Base-by-base conservation (phyloP, 2,797 vertebrate species). In the Alectoris magna region DNA sequence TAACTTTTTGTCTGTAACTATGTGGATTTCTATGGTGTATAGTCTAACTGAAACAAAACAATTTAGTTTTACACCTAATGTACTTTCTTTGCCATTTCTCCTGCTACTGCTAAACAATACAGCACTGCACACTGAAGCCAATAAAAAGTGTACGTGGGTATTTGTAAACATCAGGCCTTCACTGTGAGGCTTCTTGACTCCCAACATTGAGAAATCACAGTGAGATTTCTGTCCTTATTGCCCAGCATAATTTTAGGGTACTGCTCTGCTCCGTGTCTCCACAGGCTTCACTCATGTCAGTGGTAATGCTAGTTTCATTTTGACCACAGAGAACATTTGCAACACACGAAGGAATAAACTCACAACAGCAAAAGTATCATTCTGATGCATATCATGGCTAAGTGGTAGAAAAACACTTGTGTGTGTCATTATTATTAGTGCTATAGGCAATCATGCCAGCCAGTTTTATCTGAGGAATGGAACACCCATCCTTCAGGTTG, bases 231-330 rank as follows among this genome's bases (percentile, higher is more conserved):
- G 2, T 51, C 56, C n/a, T 19, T 74, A 51, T 16, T 51, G 49
- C 49, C 49, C 49, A 51, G 49, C 49, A 27, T 51, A 16, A 51
- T 27, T 27, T 51, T 51, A 51, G 49, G 14, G 14, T 9, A 0
- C 27, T 39, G 14, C 11, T 49, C 6, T 3, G 18, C 24, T 1
- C 18, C 11, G 0, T 8, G 14, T 55, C 70, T 89, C 22, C 39
- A 12, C 27, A 27, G 46, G 9, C 17, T 89, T 11, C 14, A 27
- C 36, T 60, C 1, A 0, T 36, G 44, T 24, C 68, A 16, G 1
- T 18, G 68, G 5, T 6, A 14, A 14, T 44, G n/a, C 36, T 75
- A 39, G 22, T 69, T 69, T 64, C 44, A 0, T 51, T 51, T 16
- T 51, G 26, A 51, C 26, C 26, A 51, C 26, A 51, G 9, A 27